phyloP scores from a whole-genome alignment of 2,797 vertebrate species.

The Paratrypauchen microcephalus region DNA sequence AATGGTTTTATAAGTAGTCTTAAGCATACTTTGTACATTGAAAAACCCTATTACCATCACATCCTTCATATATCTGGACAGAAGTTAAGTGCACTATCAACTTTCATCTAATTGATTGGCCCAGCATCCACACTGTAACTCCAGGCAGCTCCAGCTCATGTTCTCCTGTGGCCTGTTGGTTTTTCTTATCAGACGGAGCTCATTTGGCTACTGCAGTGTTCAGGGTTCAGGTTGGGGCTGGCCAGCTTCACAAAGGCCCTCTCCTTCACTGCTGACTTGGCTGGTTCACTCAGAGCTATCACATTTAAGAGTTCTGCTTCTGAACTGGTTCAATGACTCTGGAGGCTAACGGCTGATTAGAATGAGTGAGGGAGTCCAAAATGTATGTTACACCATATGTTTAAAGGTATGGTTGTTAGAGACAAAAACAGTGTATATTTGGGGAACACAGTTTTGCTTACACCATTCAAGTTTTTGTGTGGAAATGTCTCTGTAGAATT shows the following conservation, averaged over 20 bases:
- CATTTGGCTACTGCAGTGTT: slow-evolving; percentile 56
- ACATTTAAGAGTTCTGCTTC: slow-evolving; percentile 33
- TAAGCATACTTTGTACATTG: too few relatives aligned
- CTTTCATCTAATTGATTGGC: background rate
- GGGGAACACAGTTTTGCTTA: too few relatives aligned
- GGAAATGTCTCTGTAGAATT: too few relatives aligned
- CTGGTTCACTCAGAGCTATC: slow-evolving; percentile 21
- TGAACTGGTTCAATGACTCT: slow-evolving; percentile 18
- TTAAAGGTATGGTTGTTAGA: too few relatives aligned
- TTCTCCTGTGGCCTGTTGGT: slow-evolving; percentile 43
- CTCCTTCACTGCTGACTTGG: slow-evolving; percentile 40
- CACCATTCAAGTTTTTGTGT: too few relatives aligned
- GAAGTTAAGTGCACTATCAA: background rate
- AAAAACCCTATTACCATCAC: too few relatives aligned
- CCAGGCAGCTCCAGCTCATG: slow-evolving; percentile 10
- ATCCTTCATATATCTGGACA: too few relatives aligned
- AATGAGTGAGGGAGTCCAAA: slow-evolving; percentile 22
- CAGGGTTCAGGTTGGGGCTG: slow-evolving; percentile 50
- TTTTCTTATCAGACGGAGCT: slow-evolving; percentile 56
- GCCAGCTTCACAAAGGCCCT: slow-evolving; percentile 40
- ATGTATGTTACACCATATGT: background rate
- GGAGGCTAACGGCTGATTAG: slow-evolving; percentile 13
- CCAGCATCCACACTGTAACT: slow-evolving; percentile 7
- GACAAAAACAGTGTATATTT: too few relatives aligned
- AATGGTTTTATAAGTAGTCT: too few relatives aligned